Evolutionary conservation across 1,140 invertebrate species (phyloP), one percentile per base, ranked within the genome.

Genomic region (Charaxes varanes): DNA sequence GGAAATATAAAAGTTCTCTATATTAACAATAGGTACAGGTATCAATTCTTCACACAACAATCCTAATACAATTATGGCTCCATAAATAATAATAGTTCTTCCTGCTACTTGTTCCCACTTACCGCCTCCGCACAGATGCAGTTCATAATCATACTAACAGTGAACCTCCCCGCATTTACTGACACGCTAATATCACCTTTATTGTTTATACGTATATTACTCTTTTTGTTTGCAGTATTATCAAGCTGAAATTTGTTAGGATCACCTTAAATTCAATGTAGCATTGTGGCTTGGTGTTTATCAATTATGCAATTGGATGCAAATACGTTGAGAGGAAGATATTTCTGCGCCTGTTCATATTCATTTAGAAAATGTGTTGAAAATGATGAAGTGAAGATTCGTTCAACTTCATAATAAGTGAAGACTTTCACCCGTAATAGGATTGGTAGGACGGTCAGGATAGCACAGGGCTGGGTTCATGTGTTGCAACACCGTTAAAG

Each of bases 291-390:
- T 18, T 18, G 26, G 41, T 36, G 41, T 27, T 44, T 44, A 44
- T 44, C 34, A 44, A 36, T 44, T 36, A 44, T 44, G 41, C 33
- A 44, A 19, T 36, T 44, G 41, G 34, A 44, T 44, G 41, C 41
- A 44, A 44, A 44, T 44, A 36, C 7, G 12, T 14, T 27, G 13
- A 44, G 30, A 36, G 13, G 13, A 12, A 14, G 37, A 31, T 26
- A 36, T 30, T 30, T 12, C 10, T 34, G 7, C n/a, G 13, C 15
- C 33, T 36, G 8, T 30, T 27, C 27, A 40, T 22, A 30, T 23
- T 31, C 32, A 35, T 42, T 42, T 27, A n/a, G 12, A 7, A 16
- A 16, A 36, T 36, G 40, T 15, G 15, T 34, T 44, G 8, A 2
- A 14, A 33, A 6, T 22, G 27, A 10, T 35, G 11, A 7, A 21